Base-by-base conservation (phyloP, 1,140 invertebrate species). In the Hormaphis cornu region DNA sequence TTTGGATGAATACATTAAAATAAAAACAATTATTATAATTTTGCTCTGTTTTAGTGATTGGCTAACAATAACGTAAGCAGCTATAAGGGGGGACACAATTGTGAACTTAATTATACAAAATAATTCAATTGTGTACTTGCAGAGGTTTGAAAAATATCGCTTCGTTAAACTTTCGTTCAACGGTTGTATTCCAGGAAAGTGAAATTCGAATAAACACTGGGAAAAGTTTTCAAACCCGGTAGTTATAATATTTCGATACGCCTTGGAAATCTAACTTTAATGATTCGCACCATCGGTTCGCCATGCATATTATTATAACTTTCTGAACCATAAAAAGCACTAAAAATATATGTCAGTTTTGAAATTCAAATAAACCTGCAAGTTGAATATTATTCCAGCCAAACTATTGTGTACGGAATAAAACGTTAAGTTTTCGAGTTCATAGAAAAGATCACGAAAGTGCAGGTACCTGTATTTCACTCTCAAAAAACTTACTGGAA, bases 271-370 rank as follows among this genome's bases (percentile, higher is more conserved):
- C 6, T 66, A 50, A 66, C 44, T 66, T 33, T 50, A 66, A 66
- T 66, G 61, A 48, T 66, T 66, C 30, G 44, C 61, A 48, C 61
- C 61, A 50, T 44, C 42, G 44, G 44, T 35, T n/a, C 44, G 18
- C 24, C 44, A 22, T 66, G 42, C 46, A 63, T 46, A 63, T 63
- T 63, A 46, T 63, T 63, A 63, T 63, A 63, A 63, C 40, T 63
- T 63, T 63, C n/a, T 50, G 12, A 48, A 35, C 33, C 61, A 35
- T 63, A 48, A 66, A 66, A 66, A 37, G 35, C 35, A 8, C 14
- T 37, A 37, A 37, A 61, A 58, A 46, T 3, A 33, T 46, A 10
- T 12, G 42, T 42, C 37, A 44, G 26, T 63, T 63, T 46, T 63
- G 40, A 63, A 46, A 63, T 28, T 63, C 42, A 46, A 63, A 63